Evolutionary conservation across 2,797 vertebrate genomes (phyloP).

Genomic region (Sebastes steindachneri): DNA sequence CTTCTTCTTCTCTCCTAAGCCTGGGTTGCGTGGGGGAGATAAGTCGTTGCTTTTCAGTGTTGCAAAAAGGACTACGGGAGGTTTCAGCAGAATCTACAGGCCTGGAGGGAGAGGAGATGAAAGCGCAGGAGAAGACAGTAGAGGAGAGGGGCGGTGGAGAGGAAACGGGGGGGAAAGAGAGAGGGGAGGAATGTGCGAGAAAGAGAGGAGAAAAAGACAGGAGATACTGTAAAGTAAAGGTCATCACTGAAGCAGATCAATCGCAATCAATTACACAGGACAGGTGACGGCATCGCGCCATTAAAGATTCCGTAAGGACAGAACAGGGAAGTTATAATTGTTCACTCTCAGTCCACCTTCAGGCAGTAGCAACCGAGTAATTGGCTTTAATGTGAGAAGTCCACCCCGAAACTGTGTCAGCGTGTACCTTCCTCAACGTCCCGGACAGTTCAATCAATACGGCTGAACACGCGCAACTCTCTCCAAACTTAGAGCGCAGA

Average conservation of each 20-base stretch:
- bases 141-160: background rate
- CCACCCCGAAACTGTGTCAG: constrained; percentile 33
- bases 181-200: background rate
- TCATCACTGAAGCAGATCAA: constrained; percentile 44
- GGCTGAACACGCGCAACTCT: constrained; percentile 4
- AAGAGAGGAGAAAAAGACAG: constrained; percentile 13
- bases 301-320: constrained; percentile 57
- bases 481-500: constrained; percentile 3
- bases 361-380: constrained; percentile 6
- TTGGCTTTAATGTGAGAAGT: constrained; percentile 40
- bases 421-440: background rate
- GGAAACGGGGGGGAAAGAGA: background rate
- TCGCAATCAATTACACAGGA: constrained; percentile 57
- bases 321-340: constrained; percentile 16
- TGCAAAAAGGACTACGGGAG: constrained; percentile 77
- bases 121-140: background rate
- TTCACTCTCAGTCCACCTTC: constrained; percentile 18
- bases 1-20: constrained; percentile 71
- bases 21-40: constrained; percentile 74
- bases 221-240: constrained; percentile 57
- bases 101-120: constrained; percentile 63
- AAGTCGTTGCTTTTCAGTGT: constrained; percentile 80
- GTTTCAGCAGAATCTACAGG: constrained; percentile 82
- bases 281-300: constrained; percentile 38
- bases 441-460: constrained; percentile 35